These are phyloP conservation scores for Morpho deidamia DNA, from an alignment of 2,888 invertebrate genomes.

Conservation along the genomic window DNA sequence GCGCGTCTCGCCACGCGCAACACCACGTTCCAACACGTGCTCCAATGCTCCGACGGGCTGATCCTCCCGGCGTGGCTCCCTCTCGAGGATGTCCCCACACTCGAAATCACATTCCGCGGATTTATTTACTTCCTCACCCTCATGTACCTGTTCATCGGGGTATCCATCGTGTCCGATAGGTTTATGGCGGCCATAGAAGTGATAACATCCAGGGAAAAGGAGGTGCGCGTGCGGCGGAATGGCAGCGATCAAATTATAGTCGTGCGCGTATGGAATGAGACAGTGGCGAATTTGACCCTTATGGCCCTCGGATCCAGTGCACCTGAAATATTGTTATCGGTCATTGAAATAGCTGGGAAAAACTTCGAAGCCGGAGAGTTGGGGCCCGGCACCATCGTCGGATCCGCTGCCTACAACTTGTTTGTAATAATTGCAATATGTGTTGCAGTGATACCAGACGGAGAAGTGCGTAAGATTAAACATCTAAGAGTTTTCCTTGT, in stretches of 20 bases:
- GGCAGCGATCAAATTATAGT: conserved; percentile 94
- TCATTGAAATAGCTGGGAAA: conserved; percentile 98
- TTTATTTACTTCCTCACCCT: conserved; percentile 92
- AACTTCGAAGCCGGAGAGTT: conserved; percentile 97
- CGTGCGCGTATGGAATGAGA: conserved; percentile 99
- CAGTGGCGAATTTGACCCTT: conserved; percentile 97
- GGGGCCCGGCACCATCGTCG: conserved; percentile 99
- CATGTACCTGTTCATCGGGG: conserved; percentile 98
- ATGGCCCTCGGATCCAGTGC: conserved; percentile 99
- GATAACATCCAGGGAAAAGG: conserved; percentile 98
- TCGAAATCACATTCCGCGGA: conserved; percentile 91
- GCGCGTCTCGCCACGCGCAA: conserved; percentile 57
- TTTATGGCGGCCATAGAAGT: conserved; percentile 99
- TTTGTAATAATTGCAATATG: conserved; percentile 99
- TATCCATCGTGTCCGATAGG: conserved; percentile 98
- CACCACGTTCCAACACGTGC: conserved; percentile 55
- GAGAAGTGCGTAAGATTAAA: conserved; percentile 95
- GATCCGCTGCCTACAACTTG: conserved; percentile 98
- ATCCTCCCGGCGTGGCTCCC: conserved; percentile 94
- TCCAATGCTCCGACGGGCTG: conserved; percentile 89
- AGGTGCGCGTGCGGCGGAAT: conserved; percentile 92
- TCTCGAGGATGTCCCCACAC: conserved; percentile 83
- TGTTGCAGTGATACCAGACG: conserved; percentile 92
- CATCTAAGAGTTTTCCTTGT: conserved; percentile 98
- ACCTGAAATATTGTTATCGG: conserved; percentile 97